Base-by-base conservation (phyloP, 2,888 invertebrate genomes). In the Neoscelio sp. region DNA sequence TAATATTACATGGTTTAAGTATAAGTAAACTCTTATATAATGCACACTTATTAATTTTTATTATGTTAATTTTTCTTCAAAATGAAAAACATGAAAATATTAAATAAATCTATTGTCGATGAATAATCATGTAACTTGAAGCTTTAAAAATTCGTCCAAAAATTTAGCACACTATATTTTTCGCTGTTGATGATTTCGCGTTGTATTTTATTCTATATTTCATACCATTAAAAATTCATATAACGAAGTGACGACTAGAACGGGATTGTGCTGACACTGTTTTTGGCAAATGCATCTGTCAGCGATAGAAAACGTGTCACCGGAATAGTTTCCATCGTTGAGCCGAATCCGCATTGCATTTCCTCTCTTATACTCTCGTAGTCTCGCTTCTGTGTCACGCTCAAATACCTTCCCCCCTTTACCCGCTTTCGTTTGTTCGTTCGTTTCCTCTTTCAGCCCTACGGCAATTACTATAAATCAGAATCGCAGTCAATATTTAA, bases 401-500 rank as follows among this genome's bases (percentile, higher is more conserved):
- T 77, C 79, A 70, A 82, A 60, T 62, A 77, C 80, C 68, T 56
- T 70, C 71, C 30, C 52, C 77, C 68, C 73, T 18, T 82, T 80
- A 64, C 76, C 56, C 80, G 68, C 78, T 48, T 67, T 42, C 80
- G 65, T 60, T 77, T 77, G 70, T 71, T 71, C 84, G 76, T 82
- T 82, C 80, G 74, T 67, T 82, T 82, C 81, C 82, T 80, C 82
- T 84, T 81, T 81, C 76, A 78, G 70, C 86, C 85, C 85, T 84
- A 83, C 85, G 84, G 87, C 89, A 89, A 89, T 89, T 89, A 88
- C 89, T 89, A 89, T 89, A 89, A 89, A 89, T 89, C 89, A 89
- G 87, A 88, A 89, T 89, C 87, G 88, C 87, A 88, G 89, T 89
- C 89, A 87, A 89, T 89, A 89, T 89, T 89, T 89, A 89, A 89